Base-by-base conservation (phyloP, 2,113 vertebrate species). In the Muntiacus muntjak region DNA sequence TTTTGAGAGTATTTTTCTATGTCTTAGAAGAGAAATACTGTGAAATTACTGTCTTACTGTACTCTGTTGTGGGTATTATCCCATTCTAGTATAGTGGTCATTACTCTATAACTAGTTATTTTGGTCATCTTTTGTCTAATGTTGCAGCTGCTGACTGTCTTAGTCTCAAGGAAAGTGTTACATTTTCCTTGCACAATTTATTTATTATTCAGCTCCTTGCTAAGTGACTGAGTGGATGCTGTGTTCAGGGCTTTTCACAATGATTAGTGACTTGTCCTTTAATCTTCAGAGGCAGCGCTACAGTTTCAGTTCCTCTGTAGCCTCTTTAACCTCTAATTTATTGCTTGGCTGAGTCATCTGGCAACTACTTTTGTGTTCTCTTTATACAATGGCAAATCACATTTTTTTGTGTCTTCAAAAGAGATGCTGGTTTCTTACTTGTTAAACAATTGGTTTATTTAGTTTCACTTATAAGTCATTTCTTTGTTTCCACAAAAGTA, bases 281-380 rank as follows among this genome's bases (percentile, higher is more conserved):
- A 43, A 84, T 71, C 62, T 81, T 50, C 55, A 89, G 30, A 55
- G 30, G 47, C 45, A 62, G 40, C 40, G 30, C 87, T 57, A 33
- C 7, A 58, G 89, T 81, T 89, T 81, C 30, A 60, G 25, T 93
- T 89, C 40, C 90, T 45, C 30, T 91, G 36, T 74, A 40, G 33
- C 47, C 19, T 21, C 50, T 79, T 50, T 54, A n/a, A 40, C 52
- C 84, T 95, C 43, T 94, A 33, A 89, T 55, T 94, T 76, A 87
- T 76, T 92, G n/a, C 50, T 85, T 92, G 28, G 30, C 62, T 92
- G 79, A 96, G 3, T 97, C 91, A 84, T 60, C 40, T 81, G 67
- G n/a, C 74, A 83, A 64, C 62, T 55, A 43, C 60, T 82, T 97
- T 62, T 92, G n/a, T 96, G 55, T 94, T 95, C 25, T 92, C 26